Base-by-base conservation (phyloP, 1,140 invertebrate genomes). In the Copidosoma floridanum region DNA sequence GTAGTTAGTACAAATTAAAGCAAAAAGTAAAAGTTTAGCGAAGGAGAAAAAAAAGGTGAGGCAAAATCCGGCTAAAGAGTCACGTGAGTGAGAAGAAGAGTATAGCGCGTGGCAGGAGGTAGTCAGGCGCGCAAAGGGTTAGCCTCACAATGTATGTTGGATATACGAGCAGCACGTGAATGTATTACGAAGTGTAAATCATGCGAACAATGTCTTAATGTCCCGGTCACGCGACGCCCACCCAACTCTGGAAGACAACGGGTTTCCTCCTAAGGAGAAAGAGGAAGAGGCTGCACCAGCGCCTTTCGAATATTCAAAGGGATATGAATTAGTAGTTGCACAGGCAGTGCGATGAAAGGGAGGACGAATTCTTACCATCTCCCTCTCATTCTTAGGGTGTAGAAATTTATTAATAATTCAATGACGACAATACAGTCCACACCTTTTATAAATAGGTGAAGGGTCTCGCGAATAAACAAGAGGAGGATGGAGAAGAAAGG, bases 161-260 rank as follows among this genome's bases (percentile, higher is more conserved):
- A 80, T 80, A 80, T 79, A 81, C 71, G 76, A 76, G 68, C 71
- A 72, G 73, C 71, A 71, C 75, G 74, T 80, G 77, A 80, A 81
- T 78, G 74, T 77, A 79, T 78, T 80, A 78, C 76, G 70, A 72
- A 67, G 68, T 78, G 77, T 81, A 81, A 81, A 81, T 81, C 79
- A 81, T 76, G 65, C 65, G 78, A 80, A 81, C 79, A 81, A 81
- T 81, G 79, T 81, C 79, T 80, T 80, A 80, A 81, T 78, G 79
- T 78, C 78, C 75, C 74, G 78, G 79, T 81, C 79, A 80, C 78
- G 75, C 74, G 70, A 74, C 74, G 71, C 72, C 73, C 72, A 71
- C 68, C 68, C 64, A 69, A 68, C 69, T 69, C 67, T n/a, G 59
- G 65, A 74, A 75, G 73, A 73, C 66, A 70, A 71, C 71, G 51